Percentiles rank a stretch among this genome's conserved stretches.
phyloP scores from a whole-genome alignment of 2,113 vertebrate species.

The Chlamydotis undulata region DNA sequence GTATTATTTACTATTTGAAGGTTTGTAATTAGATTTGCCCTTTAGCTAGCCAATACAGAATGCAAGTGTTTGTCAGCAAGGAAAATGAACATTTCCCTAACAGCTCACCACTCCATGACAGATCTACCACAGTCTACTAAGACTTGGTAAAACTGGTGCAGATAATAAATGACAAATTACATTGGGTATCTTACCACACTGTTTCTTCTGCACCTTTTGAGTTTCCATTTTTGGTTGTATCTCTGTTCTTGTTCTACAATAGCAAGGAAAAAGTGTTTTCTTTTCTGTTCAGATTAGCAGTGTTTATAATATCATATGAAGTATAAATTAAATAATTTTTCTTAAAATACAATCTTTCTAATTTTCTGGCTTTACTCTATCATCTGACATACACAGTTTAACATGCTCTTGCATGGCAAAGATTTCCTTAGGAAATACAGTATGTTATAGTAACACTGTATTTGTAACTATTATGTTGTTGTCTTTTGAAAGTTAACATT shows the following conservation, averaged over 20 bases:
- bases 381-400: background rate
- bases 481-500: background rate
- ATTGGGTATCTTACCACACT: conserved; percentile 64
- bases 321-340: background rate
- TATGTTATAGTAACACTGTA: background rate
- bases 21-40: background rate
- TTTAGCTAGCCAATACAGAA: background rate
- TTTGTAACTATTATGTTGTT: background rate
- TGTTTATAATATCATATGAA: background rate
- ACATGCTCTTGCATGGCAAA: background rate
- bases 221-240: conserved; percentile 59
- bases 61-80: background rate
- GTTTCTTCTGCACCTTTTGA: conserved; percentile 52
- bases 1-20: background rate
- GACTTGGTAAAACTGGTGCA: background rate
- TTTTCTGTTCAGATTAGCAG: background rate
- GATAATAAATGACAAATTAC: background rate
- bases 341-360: background rate
- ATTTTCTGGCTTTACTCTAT: background rate
- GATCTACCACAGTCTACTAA: background rate
- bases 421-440: background rate
- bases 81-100: background rate
- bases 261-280: conserved; percentile 23
- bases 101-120: background rate
- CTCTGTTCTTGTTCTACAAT: conserved; percentile 35